A percentile compares a stretch with the other conserved stretches of the same genome.
Evolutionary conservation across 2,888 invertebrate genomes (phyloP).

Genomic region (Thereva unica): DNA sequence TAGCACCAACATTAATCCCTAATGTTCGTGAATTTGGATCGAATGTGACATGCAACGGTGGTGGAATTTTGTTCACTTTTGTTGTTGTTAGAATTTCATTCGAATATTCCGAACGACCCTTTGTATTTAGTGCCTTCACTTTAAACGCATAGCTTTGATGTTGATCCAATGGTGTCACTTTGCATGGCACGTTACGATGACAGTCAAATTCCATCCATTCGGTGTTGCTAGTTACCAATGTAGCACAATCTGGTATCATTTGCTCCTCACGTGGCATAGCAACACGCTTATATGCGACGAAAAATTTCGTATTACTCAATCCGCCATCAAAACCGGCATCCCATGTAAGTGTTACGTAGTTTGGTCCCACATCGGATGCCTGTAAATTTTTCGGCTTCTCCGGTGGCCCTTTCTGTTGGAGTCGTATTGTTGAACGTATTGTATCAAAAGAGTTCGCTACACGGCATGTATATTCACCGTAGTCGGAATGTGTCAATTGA

Average conservation of each 20-base stretch:
- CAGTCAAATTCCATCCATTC: constrained; percentile 88
- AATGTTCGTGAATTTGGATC: constrained; percentile 77
- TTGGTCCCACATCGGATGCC: constrained; percentile 75
- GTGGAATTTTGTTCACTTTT: constrained; percentile 80
- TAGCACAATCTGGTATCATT: constrained; percentile 66
- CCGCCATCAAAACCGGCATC: constrained; percentile 92
- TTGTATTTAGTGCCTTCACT: constrained; percentile 86
- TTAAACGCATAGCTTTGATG: constrained; percentile 86
- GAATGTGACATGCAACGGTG: constrained; percentile 79
- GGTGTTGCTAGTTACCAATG: constrained; percentile 62
- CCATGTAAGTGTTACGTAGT: constrained; percentile 81
- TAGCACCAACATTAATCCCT: constrained; percentile 78
- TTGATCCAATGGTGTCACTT: constrained; percentile 82
- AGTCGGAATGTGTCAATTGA: constrained; percentile 78
- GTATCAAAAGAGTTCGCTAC: constrained; percentile 82
- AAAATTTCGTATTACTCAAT: constrained; percentile 81
- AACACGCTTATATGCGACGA: constrained; percentile 78
- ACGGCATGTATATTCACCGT: constrained; percentile 89
- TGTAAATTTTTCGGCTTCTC: constrained; percentile 77
- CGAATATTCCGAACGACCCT: constrained; percentile 85
- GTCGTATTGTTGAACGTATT: constrained; percentile 72
- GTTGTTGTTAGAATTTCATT: constrained; percentile 81
- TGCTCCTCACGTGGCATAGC: constrained; percentile 65
- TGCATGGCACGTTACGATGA: constrained; percentile 83
- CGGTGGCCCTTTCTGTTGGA: constrained; percentile 87